phyloP scores from a whole-genome alignment of 2,113 vertebrate genomes.

The Enhydra lutris region DNA sequence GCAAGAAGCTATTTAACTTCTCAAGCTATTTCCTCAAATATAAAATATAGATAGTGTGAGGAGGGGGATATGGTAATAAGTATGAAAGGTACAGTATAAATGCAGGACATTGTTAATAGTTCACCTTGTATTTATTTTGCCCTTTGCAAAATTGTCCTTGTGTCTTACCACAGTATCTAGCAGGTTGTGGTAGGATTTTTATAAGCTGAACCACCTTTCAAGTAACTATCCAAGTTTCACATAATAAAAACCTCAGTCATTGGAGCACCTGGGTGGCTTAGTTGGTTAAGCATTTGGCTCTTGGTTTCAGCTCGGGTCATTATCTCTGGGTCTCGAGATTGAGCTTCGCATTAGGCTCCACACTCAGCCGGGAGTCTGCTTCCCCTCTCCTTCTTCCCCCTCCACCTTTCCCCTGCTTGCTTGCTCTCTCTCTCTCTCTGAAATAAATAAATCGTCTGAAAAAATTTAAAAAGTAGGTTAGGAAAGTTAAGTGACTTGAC shows the following conservation, averaged over 20 bases:
- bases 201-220: slow-evolving; percentile 31
- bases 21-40: neutral
- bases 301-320: neutral
- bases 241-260: slow-evolving; percentile 14
- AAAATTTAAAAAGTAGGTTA: neutral
- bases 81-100: neutral
- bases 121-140: slow-evolving; percentile 13
- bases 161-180: neutral
- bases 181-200: neutral
- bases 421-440: no score
- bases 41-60: slow-evolving; percentile 4
- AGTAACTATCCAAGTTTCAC: no score
- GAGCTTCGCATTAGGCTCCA: neutral
- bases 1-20: slow-evolving; percentile 31
- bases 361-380: neutral
- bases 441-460: neutral
- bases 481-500: neutral
- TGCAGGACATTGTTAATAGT: slow-evolving; percentile 8
- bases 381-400: neutral
- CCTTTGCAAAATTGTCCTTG: slow-evolving; percentile 37
- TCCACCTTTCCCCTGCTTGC: neutral
- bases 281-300: neutral
- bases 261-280: neutral
- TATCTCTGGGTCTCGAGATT: neutral
- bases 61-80: slow-evolving; percentile 20